Evolutionary conservation across 2,797 vertebrate genomes (phyloP).

Genomic region (Vipera latastei): DNA sequence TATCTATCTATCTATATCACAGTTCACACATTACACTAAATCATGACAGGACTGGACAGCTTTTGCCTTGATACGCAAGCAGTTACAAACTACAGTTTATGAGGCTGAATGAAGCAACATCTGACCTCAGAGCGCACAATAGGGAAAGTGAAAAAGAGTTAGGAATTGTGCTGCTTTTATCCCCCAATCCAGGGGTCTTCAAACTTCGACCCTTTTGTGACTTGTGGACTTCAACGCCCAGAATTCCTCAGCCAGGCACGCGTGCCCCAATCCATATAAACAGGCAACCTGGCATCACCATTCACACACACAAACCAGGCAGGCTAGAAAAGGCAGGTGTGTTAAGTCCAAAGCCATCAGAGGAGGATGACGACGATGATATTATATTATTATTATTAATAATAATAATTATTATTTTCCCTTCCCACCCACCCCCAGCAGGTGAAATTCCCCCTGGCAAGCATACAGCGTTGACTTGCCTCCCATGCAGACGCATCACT

Average conservation of each 20-base stretch:
- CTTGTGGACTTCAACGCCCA: too few species aligned
- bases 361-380: too few species aligned
- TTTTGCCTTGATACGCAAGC: not conserved
- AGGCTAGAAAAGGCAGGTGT: not conserved
- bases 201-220: too few species aligned
- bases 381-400: too few species aligned
- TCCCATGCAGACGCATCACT: not conserved
- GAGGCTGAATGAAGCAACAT: not conserved
- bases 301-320: not conserved
- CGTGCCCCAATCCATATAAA: not conserved
- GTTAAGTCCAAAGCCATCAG: not conserved
- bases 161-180: not conserved
- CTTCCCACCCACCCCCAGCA: too few species aligned
- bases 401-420: not conserved
- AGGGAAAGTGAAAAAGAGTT: not conserved
- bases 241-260: too few species aligned
- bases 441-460: too few species aligned
- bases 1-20: too few species aligned
- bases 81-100: not conserved
- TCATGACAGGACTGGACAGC: not conserved
- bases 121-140: not conserved
- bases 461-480: too few species aligned
- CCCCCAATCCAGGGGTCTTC: not conserved
- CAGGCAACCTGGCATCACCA: not conserved
- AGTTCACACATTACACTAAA: not conserved